Base-by-base conservation (phyloP, 2,888 invertebrate genomes). In the Eupelmus urozonus region DNA sequence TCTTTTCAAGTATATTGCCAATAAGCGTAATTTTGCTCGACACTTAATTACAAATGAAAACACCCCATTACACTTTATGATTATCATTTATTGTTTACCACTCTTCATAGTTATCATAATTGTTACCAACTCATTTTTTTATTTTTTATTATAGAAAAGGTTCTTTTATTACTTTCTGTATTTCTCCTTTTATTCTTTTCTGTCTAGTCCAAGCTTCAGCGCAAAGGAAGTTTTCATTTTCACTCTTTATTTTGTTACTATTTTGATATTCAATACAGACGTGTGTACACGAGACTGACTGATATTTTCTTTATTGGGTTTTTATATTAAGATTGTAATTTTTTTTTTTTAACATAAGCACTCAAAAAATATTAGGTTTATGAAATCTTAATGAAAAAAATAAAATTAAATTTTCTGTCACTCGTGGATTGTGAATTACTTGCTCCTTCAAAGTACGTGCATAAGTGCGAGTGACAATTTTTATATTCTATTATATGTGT, bases 1-100 rank as follows among this genome's bases (percentile, higher is more conserved):
- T 75, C 55, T 71, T 76, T 75, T 71, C 53, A 71, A 71, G 66
- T 51, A 79, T 69, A 79, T 79, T 79, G 74, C 79, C 79, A 76
- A 79, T 72, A 78, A 78, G 60, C 70, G 62, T 65, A 49, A 57
- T 72, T 72, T 76, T 63, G 34, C 40, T 65, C 51, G 51, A 78
- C 62, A 57, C 71, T 59, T 62, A 75, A 53, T 65, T 70, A 60
- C 20, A 70, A 71, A 69, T 16, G 53, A 70, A 45, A 34, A 65
- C 45, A 45, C 60, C 11, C 42, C 67, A 73, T 72, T 67, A 69
- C 42, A 45, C 42, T 70, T 69, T 69, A 78, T 78, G 63, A 74
- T 78, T 74, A 71, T 71, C 65, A n/a, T 70, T 76, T 78, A 78
- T 70, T 70, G 62, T 67, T 72, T 53, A 72, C 57, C 55, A 57